Evolutionary conservation across 1,140 invertebrate species (phyloP).

Genomic region (Hyles vespertilio): DNA sequence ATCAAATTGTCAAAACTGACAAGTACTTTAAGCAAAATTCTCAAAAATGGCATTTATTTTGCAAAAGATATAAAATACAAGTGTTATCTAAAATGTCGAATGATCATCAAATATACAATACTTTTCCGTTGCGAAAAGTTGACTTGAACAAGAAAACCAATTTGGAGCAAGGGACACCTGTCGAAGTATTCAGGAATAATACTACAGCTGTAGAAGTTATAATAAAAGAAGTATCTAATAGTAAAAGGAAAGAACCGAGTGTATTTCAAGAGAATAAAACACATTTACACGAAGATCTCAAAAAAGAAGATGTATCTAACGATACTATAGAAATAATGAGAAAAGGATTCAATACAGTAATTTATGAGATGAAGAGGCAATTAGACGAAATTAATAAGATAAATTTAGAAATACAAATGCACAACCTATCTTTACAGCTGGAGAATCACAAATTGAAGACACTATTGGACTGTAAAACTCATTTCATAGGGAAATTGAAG

Average conservation of each 20-base stretch:
- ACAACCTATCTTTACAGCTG: constrained; percentile 26
- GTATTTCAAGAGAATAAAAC: background rate
- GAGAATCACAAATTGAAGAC: constrained; percentile 38
- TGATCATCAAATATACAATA: constrained; percentile 16
- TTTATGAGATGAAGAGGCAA: constrained; percentile 32
- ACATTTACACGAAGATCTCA: constrained; percentile 11
- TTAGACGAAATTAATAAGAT: constrained; percentile 21
- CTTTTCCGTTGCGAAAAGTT: constrained; percentile 6
- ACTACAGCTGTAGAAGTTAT: constrained; percentile 39
- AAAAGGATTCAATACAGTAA: constrained; percentile 22
- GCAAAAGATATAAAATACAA: constrained; percentile 11
- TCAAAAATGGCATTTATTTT: constrained; percentile 1
- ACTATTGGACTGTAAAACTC: constrained; percentile 29
- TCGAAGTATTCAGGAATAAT: constrained; percentile 37
- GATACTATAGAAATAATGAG: constrained; percentile 15
- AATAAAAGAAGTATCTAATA: constrained; percentile 31
- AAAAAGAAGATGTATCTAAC: constrained; percentile 24
- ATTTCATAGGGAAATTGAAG: constrained; percentile 29
- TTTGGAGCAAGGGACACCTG: constrained; percentile 19
- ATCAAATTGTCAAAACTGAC: background rate
- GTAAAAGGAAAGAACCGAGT: constrained; percentile 12
- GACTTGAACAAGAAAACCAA: constrained; percentile 4
- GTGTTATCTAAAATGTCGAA: constrained; percentile 3
- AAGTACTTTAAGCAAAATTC: constrained; percentile 5
- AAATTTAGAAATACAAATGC: constrained; percentile 26